Conservation (phyloP, 2,797 vertebrate genomes). For the Odontamblyopus rebecca region DNA sequence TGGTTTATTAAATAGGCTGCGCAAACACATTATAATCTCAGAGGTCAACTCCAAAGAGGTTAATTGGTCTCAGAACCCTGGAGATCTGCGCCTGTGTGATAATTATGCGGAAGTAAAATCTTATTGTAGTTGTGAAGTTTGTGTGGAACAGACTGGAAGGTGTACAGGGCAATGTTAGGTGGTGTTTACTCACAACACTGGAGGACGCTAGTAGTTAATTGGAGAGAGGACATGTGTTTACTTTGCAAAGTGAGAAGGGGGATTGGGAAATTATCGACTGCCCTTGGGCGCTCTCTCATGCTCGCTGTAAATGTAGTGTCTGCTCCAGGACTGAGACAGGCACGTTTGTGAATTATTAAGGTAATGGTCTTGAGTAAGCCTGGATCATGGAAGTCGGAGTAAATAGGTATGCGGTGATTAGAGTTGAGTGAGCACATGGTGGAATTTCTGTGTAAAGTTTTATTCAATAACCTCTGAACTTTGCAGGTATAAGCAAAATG, state of each 20-base stretch:
- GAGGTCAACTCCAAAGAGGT: slow-evolving; percentile 39
- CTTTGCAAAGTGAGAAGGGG: slow-evolving; percentile 68
- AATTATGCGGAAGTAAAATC: slow-evolving; percentile 60
- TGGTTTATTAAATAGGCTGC: slow-evolving; percentile 29
- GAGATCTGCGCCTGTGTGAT: slow-evolving; percentile 47
- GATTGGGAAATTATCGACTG: slow-evolving; percentile 63
- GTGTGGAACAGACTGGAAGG: slow-evolving; percentile 31
- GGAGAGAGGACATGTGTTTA: slow-evolving; percentile 60
- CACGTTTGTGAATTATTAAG: slow-evolving; percentile 58
- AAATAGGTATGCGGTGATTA: slow-evolving; percentile 21
- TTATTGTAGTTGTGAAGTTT: slow-evolving; percentile 44
- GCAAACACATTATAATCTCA: slow-evolving; percentile 45
- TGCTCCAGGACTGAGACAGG: slow-evolving; percentile 40
- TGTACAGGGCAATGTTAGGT: slow-evolving; percentile 51
- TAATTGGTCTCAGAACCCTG: slow-evolving; percentile 37
- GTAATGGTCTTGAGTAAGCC: slow-evolving; percentile 36
- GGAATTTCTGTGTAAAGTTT: background rate
- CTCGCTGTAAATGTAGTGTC: slow-evolving; percentile 26
- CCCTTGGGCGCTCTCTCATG: slow-evolving; percentile 39
- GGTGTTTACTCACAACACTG: slow-evolving; percentile 43
- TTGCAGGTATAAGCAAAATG: background rate
- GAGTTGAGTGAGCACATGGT: background rate
- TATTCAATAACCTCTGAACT: background rate
- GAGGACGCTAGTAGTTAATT: slow-evolving; percentile 63
- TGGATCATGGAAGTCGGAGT: slow-evolving; percentile 28